Conservation (phyloP, 2,113 vertebrate genomes). For the Barbus barbus region DNA sequence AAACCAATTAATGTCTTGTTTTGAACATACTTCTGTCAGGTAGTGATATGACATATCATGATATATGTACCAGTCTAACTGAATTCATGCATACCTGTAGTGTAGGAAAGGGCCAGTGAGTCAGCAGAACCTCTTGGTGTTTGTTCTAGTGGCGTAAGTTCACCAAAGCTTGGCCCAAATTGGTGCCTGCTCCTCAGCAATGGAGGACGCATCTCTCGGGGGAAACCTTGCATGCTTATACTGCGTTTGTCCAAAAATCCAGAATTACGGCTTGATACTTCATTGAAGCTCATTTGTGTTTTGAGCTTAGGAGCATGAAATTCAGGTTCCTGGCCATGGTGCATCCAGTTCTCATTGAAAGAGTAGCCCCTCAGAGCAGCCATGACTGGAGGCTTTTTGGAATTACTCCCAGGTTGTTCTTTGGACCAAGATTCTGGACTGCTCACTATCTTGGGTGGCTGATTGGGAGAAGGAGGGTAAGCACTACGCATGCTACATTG, state of each 20-base stretch:
- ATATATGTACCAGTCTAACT: neutral
- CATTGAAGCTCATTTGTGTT: slow-evolving; percentile 90
- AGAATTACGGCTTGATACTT: slow-evolving; percentile 79
- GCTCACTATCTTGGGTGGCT: slow-evolving; percentile 66
- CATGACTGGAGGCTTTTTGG: slow-evolving; percentile 85
- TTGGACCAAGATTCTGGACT: slow-evolving; percentile 87
- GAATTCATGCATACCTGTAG: slow-evolving; percentile 79
- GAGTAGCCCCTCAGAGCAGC: slow-evolving; percentile 88
- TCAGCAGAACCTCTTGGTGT: slow-evolving; percentile 94
- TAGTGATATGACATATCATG: neutral
- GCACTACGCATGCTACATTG: slow-evolving; percentile 85
- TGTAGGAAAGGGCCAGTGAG: slow-evolving; percentile 87
- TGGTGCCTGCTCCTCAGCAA: slow-evolving; percentile 89
- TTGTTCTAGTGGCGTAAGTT: slow-evolving; percentile 88
- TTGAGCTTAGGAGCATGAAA: slow-evolving; percentile 86
- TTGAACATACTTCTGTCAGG: neutral
- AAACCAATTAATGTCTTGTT: neutral
- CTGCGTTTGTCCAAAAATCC: slow-evolving; percentile 87
- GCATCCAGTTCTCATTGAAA: slow-evolving; percentile 86
- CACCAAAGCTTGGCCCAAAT: slow-evolving; percentile 90
- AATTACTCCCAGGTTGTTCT: slow-evolving; percentile 81
- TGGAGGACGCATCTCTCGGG: slow-evolving; percentile 70
- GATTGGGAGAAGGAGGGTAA: slow-evolving; percentile 69
- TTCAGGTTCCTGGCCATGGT: slow-evolving; percentile 82
- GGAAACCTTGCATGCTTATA: slow-evolving; percentile 89